Percentiles rank a stretch among this genome's conserved stretches.
Evolutionary conservation across 2,113 vertebrate genomes (phyloP).

Genomic region (Poicephalus meyeri): DNA sequence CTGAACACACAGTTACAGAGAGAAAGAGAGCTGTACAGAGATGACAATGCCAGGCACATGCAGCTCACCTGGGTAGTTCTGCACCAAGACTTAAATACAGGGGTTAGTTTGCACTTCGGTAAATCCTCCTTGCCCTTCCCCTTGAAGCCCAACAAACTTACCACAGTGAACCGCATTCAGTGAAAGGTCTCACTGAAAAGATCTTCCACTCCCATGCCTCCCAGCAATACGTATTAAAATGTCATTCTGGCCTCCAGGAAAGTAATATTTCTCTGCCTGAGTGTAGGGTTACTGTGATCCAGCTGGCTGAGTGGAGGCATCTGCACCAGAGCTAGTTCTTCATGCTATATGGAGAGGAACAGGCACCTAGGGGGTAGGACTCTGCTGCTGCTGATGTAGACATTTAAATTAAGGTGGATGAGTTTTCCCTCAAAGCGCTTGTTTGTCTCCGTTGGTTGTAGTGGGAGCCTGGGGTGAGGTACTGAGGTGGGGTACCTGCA

Average conservation of each 20-base stretch:
- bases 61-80: neutral
- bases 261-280: neutral
- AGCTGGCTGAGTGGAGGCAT: neutral
- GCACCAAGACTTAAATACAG: fast-evolving
- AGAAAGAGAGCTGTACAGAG: neutral
- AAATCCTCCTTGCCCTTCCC: neutral
- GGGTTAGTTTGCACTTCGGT: neutral
- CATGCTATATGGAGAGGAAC: neutral
- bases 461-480: neutral
- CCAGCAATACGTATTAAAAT: neutral
- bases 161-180: fast-evolving
- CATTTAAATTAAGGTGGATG: neutral
- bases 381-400: neutral
- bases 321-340: neutral
- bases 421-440: neutral
- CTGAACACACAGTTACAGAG: neutral
- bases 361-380: neutral
- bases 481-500: neutral
- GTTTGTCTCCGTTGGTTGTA: neutral
- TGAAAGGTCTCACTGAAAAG: neutral
- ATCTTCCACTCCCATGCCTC: neutral
- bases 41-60: too few species aligned
- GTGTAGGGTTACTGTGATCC: neutral
- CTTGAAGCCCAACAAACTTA: neutral
- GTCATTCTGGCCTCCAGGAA: neutral